Base-by-base conservation (phyloP, 35 echinoderm and acorn worm genomes). In the Apostichopus parvimensis region DNA sequence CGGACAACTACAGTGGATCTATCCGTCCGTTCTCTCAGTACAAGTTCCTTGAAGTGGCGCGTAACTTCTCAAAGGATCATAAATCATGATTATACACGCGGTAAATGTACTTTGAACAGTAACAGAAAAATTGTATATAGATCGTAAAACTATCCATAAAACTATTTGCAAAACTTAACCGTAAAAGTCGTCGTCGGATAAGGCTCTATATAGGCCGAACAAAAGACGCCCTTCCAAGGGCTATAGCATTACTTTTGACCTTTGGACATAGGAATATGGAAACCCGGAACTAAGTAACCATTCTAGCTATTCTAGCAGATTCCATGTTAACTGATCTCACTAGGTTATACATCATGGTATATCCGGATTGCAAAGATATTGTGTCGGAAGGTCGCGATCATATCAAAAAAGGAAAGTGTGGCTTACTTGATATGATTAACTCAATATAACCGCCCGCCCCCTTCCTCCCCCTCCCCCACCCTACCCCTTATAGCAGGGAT, bases 131-230 rank as follows among this genome's bases (percentile, higher is more conserved):
- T 84, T 84, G 56, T 84, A 23, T 84, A 23, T 17, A 59, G 81
- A 55, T 59, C 81, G 81, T 84, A 84, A 45, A 84, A 84, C 55
- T 58, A 84, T 15, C 57, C 81, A 84, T 84, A 84, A 84, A 84
- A 84, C 81, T 84, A 84, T 84, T 84, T 84, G 81, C 81, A 84
- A 84, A 84, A 84, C 81, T 58, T 58, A 84, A 84, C 81, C 52
- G 81, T 84, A 58, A 57, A 23, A 84, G 34, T 45, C 34, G 34
- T 45, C 34, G 34, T 17, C 11, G 8, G 18, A 68, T 13, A 18
- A 75, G 71, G 17, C 15, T 6, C 71, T 18, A 84, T 56, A 14
- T 18, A 84, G 15, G 21, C 81, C 81, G 81, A 84, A 84, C 81
- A 84, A 84, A 75, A 84, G 81, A 59, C 81, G 81, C 81, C 81